These are phyloP conservation scores for Sorex maritimensis DNA, from an alignment of 2,797 vertebrate species.

Conservation along the genomic window DNA sequence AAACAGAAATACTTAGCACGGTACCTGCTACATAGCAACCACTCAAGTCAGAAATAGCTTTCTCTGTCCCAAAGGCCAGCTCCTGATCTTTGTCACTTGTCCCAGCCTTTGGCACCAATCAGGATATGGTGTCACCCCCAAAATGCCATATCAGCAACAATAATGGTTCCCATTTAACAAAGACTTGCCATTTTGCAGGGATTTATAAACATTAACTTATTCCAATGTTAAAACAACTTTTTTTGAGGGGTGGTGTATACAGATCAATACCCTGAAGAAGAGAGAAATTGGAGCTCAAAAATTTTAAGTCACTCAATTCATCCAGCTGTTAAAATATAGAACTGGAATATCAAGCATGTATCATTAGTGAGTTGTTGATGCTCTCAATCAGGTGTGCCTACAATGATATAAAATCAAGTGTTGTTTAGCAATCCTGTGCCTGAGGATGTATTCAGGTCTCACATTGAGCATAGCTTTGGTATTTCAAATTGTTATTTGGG, in stretches of 20 bases:
- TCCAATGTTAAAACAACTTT: neutral
- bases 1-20: neutral
- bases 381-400: neutral
- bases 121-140: neutral
- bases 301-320: slow-evolving; percentile 31
- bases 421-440: neutral
- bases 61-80: neutral
- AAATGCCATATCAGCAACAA: neutral
- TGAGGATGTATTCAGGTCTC: neutral
- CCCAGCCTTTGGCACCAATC: neutral
- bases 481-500: slow-evolving; percentile 49
- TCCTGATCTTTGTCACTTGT: neutral
- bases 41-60: neutral
- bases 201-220: slow-evolving; percentile 32
- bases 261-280: neutral
- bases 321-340: neutral
- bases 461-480: neutral
- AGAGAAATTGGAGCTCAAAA: neutral
- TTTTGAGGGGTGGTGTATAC: neutral
- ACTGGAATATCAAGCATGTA: neutral
- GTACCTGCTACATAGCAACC: neutral
- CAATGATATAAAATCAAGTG: neutral
- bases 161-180: neutral
- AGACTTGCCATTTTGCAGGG: neutral
- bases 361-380: neutral